A percentile compares a stretch with the other conserved stretches of the same genome.
Conservation (phyloP, 30 jellyfish, hydroid and myxozoan genomes). For the Hydractinia symbiolongicarpus region DNA sequence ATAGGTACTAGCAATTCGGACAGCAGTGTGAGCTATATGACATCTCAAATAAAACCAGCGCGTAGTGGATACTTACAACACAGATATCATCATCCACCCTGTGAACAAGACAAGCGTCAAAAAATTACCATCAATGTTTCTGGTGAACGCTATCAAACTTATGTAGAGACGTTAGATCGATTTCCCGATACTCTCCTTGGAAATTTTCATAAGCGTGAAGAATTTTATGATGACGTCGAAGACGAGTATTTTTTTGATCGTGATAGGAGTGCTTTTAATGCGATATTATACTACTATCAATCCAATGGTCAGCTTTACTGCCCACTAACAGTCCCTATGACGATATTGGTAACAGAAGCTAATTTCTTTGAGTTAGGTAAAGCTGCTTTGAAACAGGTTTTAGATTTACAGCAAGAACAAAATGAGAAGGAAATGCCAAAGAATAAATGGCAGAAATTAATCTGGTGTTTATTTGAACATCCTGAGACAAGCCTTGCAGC, state of each 20-base stretch:
- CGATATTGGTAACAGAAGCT: slow-evolving; percentile 77
- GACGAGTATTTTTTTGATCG: slow-evolving; percentile 92
- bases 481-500: slow-evolving; percentile 94
- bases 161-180: slow-evolving; percentile 64
- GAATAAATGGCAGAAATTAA: slow-evolving; percentile 52
- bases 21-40: neutral
- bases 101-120: slow-evolving; percentile 25
- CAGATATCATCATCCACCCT: slow-evolving; percentile 29
- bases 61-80: slow-evolving; percentile 16
- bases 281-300: slow-evolving; percentile 73
- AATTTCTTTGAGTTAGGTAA: slow-evolving; percentile 83
- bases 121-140: slow-evolving; percentile 82
- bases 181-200: slow-evolving; percentile 91
- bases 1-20: no score
- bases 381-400: slow-evolving; percentile 72
- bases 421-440: slow-evolving; percentile 50
- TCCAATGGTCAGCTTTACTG: slow-evolving; percentile 86
- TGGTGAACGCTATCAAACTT: slow-evolving; percentile 91
- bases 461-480: slow-evolving; percentile 83
- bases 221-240: slow-evolving; percentile 59
- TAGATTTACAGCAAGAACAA: slow-evolving; percentile 49
- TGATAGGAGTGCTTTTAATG: slow-evolving; percentile 84
- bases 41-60: neutral
- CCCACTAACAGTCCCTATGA: slow-evolving; percentile 89
- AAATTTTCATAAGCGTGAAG: slow-evolving; percentile 43